A percentile compares a stretch with the other conserved stretches of the same genome.
These are phyloP conservation scores for Acrobeloides nanus DNA, from an alignment of 2,888 invertebrate genomes.

Conservation along the genomic window DNA sequence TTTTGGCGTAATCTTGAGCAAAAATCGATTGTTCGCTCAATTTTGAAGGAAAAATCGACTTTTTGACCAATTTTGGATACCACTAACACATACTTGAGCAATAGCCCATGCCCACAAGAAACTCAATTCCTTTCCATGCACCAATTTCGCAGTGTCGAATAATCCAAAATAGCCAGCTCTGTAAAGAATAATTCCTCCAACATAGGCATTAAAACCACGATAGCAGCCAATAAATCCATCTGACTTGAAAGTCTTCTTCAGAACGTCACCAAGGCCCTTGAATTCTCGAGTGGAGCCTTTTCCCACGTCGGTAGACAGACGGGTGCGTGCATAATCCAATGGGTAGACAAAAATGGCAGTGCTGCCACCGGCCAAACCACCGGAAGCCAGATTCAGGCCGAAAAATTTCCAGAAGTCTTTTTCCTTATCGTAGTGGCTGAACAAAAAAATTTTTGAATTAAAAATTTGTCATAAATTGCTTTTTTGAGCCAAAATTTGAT, in stretches of 20 bases:
- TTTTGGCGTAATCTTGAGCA: no score
- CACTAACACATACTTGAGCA: slow-evolving; percentile 24
- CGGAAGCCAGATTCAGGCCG: slow-evolving; percentile 71
- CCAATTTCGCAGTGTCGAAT: slow-evolving; percentile 87
- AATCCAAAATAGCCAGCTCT: slow-evolving; percentile 89
- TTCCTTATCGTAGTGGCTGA: no score
- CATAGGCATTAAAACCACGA: slow-evolving; percentile 56
- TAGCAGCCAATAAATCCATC: slow-evolving; percentile 80
- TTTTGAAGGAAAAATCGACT: no score
- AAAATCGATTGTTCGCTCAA: no score
- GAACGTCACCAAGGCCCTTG: slow-evolving; percentile 78
- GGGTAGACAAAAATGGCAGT: slow-evolving; percentile 90
- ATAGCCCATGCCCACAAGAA: slow-evolving; percentile 82
- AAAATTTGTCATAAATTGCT: no score
- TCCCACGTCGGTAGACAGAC: slow-evolving; percentile 78
- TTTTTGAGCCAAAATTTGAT: no score
- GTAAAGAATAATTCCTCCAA: slow-evolving; percentile 76
- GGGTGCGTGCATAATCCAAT: slow-evolving; percentile 86
- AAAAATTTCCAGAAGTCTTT: slow-evolving; percentile 71
- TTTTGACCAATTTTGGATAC: background rate
- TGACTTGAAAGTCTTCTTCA: slow-evolving; percentile 69
- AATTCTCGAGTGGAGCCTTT: slow-evolving; percentile 77
- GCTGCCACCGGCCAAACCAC: slow-evolving; percentile 87
- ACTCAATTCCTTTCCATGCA: slow-evolving; percentile 83
- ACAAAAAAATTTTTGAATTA: no score